A percentile compares a stretch with the other conserved stretches of the same genome.
phyloP scores from a whole-genome alignment of 2,888 invertebrate genomes.

The Lithophane semibrunnea region DNA sequence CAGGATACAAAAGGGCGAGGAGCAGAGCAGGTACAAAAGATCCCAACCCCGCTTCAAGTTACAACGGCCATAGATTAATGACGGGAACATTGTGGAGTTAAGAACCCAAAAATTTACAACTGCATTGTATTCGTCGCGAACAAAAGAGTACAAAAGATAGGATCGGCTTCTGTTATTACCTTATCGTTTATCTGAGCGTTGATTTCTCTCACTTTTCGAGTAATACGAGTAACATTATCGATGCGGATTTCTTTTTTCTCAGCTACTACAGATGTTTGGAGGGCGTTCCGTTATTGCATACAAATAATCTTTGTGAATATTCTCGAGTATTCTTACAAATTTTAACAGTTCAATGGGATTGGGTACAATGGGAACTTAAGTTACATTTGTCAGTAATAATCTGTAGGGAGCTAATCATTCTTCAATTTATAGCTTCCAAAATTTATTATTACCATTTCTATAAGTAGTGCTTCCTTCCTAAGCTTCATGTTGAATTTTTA shows the following conservation, averaged over 20 bases:
- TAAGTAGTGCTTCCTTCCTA: constrained; percentile 66
- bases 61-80: constrained; percentile 89
- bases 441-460: constrained; percentile 53
- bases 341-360: constrained; percentile 55
- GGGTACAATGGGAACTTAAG: constrained; percentile 53
- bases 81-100: constrained; percentile 89
- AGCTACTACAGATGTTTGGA: constrained; percentile 84
- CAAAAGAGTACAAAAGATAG: constrained; percentile 88
- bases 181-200: constrained; percentile 86
- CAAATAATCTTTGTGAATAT: constrained; percentile 75
- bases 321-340: constrained; percentile 72
- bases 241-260: constrained; percentile 76
- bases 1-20: constrained; percentile 84
- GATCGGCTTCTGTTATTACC: constrained; percentile 89
- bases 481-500: constrained; percentile 63
- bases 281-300: constrained; percentile 86
- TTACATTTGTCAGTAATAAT: constrained; percentile 66
- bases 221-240: constrained; percentile 86
- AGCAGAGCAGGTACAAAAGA: constrained; percentile 87
- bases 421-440: constrained; percentile 68
- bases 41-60: constrained; percentile 87
- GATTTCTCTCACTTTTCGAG: constrained; percentile 88
- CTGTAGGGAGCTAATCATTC: constrained; percentile 67
- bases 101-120: constrained; percentile 90
- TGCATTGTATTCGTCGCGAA: constrained; percentile 84